Percentiles rank a stretch among this genome's conserved stretches.
Evolutionary conservation across 1,140 invertebrate species (phyloP).

Genomic region (Aphidius gifuensis): DNA sequence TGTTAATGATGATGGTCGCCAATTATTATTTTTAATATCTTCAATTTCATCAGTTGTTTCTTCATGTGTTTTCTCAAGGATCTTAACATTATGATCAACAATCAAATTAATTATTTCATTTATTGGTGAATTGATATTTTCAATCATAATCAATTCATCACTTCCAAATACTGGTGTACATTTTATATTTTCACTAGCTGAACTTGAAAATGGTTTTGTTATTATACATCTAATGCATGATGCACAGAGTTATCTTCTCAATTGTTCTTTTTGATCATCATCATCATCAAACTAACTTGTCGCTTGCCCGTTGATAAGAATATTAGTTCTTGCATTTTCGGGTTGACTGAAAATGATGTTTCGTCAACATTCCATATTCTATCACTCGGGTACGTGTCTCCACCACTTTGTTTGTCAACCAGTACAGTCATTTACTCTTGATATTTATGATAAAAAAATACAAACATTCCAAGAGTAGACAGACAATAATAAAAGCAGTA

Average conservation of each 20-base stretch:
- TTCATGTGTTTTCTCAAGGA: conserved; percentile 34
- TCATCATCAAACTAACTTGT: too few relatives aligned
- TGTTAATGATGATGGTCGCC: conserved; percentile 38
- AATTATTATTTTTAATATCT: conserved; percentile 45
- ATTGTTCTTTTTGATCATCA: conserved; percentile 18
- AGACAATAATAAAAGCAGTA: too few relatives aligned
- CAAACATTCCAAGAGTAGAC: too few relatives aligned
- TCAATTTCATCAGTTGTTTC: conserved; percentile 28
- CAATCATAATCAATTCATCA: conserved; percentile 48
- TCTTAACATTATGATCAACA: conserved; percentile 28
- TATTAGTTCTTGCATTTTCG: too few relatives aligned
- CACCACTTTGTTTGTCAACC: too few relatives aligned
- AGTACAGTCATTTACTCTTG: too few relatives aligned
- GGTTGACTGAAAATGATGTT: too few relatives aligned
- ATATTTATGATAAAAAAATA: too few relatives aligned
- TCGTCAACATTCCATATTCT: too few relatives aligned
- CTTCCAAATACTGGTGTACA: conserved; percentile 62
- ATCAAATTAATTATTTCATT: conserved; percentile 30
- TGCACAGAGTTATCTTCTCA: conserved; percentile 23
- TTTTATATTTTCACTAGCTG: conserved; percentile 57
- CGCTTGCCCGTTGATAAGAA: too few relatives aligned
- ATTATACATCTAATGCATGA: conserved; percentile 27
- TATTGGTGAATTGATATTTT: conserved; percentile 35
- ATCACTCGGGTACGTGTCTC: too few relatives aligned
- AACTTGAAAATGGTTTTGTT: conserved; percentile 59